These are phyloP conservation scores for Hiodon tergisus DNA, from an alignment of 2,113 vertebrate species.

Conservation along the genomic window DNA sequence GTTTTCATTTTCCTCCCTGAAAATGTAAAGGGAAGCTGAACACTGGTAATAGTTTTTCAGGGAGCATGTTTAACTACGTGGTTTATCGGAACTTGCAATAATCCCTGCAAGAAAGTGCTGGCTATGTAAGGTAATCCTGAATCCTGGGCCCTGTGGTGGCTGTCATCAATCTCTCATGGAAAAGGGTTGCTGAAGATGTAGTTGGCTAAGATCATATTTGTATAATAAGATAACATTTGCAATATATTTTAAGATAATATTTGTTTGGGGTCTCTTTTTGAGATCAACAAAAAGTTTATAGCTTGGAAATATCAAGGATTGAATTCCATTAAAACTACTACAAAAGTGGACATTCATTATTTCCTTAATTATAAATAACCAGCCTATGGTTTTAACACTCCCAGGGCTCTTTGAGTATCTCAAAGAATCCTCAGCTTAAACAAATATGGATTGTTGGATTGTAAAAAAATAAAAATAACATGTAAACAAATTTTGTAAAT, in stretches of 20 bases:
- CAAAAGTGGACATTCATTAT: too few species aligned
- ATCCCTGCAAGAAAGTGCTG: neutral
- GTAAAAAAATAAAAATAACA: too few species aligned
- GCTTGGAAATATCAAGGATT: neutral
- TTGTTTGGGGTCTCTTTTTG: neutral
- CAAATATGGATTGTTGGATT: too few species aligned
- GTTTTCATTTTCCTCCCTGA: neutral
- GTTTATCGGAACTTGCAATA: neutral
- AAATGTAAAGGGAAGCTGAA: too few species aligned
- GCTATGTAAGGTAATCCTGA: neutral
- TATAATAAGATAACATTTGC: neutral
- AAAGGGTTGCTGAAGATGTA: neutral
- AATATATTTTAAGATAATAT: neutral
- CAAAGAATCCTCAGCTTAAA: too few species aligned
- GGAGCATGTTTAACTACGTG: neutral
- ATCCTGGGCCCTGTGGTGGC: neutral
- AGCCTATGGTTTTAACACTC: neutral
- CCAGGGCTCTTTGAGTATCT: neutral
- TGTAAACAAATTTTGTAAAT: too few species aligned
- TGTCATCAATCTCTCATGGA: neutral
- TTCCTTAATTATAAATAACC: too few species aligned
- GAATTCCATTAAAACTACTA: neutral
- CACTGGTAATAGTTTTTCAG: too few species aligned
- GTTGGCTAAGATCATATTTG: neutral
- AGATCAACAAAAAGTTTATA: neutral